Evolutionary conservation across 2,888 invertebrate species (phyloP).

Genomic region (Tineola bisselliella): DNA sequence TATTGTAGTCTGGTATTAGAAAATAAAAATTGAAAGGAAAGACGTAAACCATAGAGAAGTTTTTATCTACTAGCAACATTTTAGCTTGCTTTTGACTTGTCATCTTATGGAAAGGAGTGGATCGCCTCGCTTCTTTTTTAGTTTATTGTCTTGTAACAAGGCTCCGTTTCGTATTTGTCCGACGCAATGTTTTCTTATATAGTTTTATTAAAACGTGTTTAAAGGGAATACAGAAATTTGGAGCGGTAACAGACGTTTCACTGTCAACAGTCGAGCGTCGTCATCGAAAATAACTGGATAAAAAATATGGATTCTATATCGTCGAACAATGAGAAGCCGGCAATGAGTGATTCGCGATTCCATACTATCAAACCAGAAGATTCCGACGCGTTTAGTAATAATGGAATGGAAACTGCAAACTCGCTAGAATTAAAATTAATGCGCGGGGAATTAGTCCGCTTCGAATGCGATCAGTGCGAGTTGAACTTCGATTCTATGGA

Average conservation of each 20-base stretch:
- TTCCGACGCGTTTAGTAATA: slow-evolving; percentile 52
- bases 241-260: slow-evolving; percentile 55
- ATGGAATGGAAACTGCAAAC: slow-evolving; percentile 31
- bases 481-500: slow-evolving; percentile 57
- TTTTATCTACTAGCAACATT: slow-evolving; percentile 10
- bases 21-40: no score
- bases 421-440: slow-evolving; percentile 45
- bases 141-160: slow-evolving; percentile 67
- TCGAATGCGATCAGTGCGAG: slow-evolving; percentile 55
- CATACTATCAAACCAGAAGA: slow-evolving; percentile 57
- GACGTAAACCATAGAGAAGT: no score
- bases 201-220: slow-evolving; percentile 52
- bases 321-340: slow-evolving; percentile 43
- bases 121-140: slow-evolving; percentile 67
- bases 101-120: slow-evolving; percentile 59
- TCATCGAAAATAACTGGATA: slow-evolving; percentile 56
- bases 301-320: slow-evolving; percentile 52
- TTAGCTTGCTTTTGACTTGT: slow-evolving; percentile 28
- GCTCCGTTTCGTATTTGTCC: slow-evolving; percentile 62
- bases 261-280: slow-evolving; percentile 38
- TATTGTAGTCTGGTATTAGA: no score
- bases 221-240: slow-evolving; percentile 17
- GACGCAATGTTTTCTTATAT: slow-evolving; percentile 44
- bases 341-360: slow-evolving; percentile 33
- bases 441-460: slow-evolving; percentile 27